Percentiles rank a stretch among this genome's conserved stretches.
These are phyloP conservation scores for Mohoua ochrocephala DNA, from an alignment of 2,113 vertebrate species.

Conservation along the genomic window DNA sequence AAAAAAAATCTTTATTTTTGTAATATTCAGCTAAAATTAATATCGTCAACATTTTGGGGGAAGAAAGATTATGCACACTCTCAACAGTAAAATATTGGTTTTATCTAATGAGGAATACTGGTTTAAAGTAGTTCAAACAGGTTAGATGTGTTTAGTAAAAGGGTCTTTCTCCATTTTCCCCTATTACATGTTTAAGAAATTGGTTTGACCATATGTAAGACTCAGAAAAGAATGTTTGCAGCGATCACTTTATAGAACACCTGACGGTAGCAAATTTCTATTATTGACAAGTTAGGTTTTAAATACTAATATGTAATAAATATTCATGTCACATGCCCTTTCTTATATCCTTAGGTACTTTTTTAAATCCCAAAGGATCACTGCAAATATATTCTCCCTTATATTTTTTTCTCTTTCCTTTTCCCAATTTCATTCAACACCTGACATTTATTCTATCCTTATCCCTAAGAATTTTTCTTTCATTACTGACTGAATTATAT, in stretches of 20 bases:
- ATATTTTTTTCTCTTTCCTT: background rate
- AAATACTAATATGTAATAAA: background rate
- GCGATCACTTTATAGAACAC: background rate
- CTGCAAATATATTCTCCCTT: background rate
- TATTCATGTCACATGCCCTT: background rate
- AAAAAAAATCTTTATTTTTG: background rate
- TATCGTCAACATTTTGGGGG: accelerated
- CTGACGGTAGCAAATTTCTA: background rate
- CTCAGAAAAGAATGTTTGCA: background rate
- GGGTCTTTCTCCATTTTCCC: background rate
- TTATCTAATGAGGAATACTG: background rate
- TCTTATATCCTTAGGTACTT: background rate
- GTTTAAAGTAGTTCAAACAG: background rate
- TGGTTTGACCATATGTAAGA: background rate
- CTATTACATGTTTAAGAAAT: background rate
- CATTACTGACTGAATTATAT: background rate
- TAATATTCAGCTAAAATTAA: background rate
- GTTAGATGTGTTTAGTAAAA: background rate
- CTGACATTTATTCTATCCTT: background rate
- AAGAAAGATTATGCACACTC: background rate
- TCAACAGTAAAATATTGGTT: background rate
- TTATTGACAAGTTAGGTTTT: background rate
- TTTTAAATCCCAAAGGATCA: background rate
- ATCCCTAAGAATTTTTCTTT: background rate
- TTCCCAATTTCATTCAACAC: background rate